Evolutionary conservation across 2,113 vertebrate genomes (phyloP), one percentile per base, ranked within the genome.

Genomic region (Semnornis frantzii): DNA sequence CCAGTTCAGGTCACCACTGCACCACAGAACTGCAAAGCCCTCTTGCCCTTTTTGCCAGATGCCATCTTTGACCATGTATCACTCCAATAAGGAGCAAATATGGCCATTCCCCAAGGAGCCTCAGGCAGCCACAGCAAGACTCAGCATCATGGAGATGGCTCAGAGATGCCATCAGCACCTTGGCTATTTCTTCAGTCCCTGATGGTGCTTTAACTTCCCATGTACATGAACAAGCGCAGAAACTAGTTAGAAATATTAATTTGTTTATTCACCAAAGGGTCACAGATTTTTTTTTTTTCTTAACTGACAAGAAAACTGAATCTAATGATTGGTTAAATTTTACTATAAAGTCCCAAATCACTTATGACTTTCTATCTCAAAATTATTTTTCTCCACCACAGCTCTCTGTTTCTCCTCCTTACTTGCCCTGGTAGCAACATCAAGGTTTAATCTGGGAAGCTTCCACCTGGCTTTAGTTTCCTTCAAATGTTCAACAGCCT

Each of bases 121-220:
- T 6, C 68, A 30, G 33, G 18, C 21, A 76, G 20, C 9, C 19
- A 4, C 55, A 19, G 50, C 0, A 0, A 33, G 46, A 27, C 30
- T 8, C 0, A 0, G 24, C 1, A 0, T 12, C 20, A 27, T n/a
- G 19, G 34, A 74, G 20, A 14, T 0, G 2, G 5, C 30, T 57
- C 69, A 6, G 54, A 58, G 44, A 62, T 12, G 34, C 42, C 27
- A 4, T 1, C 59, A 55, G 25, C 28, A 58, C 4, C 23, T 44
- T 0, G 0, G 55, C 19, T 63, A 6, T n/a, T 63, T 70, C 39
- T 71, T 82, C 64, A 57, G 50, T 9, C 11, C n/a, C 10, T 8
- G 31, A 30, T 12, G 12, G 28, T 10, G 28, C 69, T 60, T 1
- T 0, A 69, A 23, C 5, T 89, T 87, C 5, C 21, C 7, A 25